Base-by-base conservation (phyloP, 2,113 vertebrate species). In the Forbesichthys agassizii region DNA sequence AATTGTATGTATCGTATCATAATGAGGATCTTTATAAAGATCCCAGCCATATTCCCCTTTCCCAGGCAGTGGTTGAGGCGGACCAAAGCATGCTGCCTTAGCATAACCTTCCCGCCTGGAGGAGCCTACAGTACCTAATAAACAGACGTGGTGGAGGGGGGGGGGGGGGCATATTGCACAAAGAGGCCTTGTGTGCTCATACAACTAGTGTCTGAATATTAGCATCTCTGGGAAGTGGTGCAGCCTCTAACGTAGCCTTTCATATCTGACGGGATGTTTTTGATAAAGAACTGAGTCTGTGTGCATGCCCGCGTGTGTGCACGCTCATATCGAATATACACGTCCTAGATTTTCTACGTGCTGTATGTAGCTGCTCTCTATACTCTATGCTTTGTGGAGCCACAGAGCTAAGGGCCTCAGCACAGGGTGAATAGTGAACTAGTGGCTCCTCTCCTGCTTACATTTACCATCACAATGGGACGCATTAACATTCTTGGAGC, bases 191-290 rank as follows among this genome's bases (percentile, higher is more conserved):
- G 90, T 94, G 93, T 92, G 90, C 89, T 91, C 87, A 92, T 90
- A 88, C 60, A 48, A 89, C 84, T 80, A 88, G 90, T 91, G 92
- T 91, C 90, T 74, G 93, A 92, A 73, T 79, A 79, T 94, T 94
- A 93, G 92, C 93, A 93, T 94, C 93, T 93, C 88, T 93, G 92
- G 93, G 91, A 89, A 94, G 93, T 94, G 90, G 92, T 93, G 93
- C 94, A 94, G 93, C 92, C 93, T 92, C 79, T 88, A 84, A 87
- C 86, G 92, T 90, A 91, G 92, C 87, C 93, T 94, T 95, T 95
- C 93, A 94, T 89, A 94, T 94, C 93, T 94, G 91, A 94, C 66
- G 73, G 85, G 90, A 88, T 89, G 93, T 91, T 89, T 86, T 73
- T 11, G 20, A 9, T 18, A 16, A 9, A 11, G 49, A 33, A 68